Percentiles rank a stretch among this genome's conserved stretches.
These are phyloP conservation scores for Platycheirus albimanus DNA, from an alignment of 2,888 invertebrate species.

Conservation along the genomic window DNA sequence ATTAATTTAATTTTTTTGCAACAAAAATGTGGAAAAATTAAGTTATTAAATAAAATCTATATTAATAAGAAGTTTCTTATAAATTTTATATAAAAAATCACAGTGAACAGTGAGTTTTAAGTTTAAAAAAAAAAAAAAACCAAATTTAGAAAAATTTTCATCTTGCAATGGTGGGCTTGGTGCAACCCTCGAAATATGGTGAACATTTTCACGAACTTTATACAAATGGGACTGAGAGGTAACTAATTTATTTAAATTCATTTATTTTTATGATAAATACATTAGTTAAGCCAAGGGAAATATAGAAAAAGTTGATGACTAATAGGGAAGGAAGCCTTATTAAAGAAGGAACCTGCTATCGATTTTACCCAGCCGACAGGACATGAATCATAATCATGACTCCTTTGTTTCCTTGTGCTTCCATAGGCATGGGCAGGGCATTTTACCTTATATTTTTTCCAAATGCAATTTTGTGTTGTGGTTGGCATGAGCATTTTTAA, in stretches of 20 bases:
- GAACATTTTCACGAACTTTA: slow-evolving; percentile 83
- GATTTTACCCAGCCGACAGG: too few relatives aligned
- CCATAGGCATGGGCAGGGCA: too few relatives aligned
- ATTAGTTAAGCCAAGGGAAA: too few relatives aligned
- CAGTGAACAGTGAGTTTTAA: slow-evolving; percentile 6
- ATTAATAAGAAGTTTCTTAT: not conserved
- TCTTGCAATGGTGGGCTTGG: slow-evolving; percentile 80
- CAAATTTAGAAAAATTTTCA: too few relatives aligned
- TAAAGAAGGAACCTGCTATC: too few relatives aligned
- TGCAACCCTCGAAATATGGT: slow-evolving; percentile 82
- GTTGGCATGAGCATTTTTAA: too few relatives aligned
- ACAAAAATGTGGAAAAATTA: slow-evolving; percentile 24
- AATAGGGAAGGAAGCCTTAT: too few relatives aligned
- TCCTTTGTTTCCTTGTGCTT: too few relatives aligned
- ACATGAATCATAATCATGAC: too few relatives aligned
- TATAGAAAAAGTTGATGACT: too few relatives aligned
- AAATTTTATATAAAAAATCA: slow-evolving; percentile 9
- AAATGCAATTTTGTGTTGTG: too few relatives aligned
- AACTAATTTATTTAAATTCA: slow-evolving; percentile 67
- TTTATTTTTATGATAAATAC: not conserved
- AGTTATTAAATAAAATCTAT: slow-evolving; percentile 3
- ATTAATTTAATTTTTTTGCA: slow-evolving; percentile 1
- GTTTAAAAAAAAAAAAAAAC: slow-evolving; percentile 55
- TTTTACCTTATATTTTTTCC: too few relatives aligned
- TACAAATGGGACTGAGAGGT: slow-evolving; percentile 81